Evolutionary conservation across 1,140 invertebrate species (phyloP), one percentile per base, ranked within the genome.

Genomic region (Drosophila auraria): DNA sequence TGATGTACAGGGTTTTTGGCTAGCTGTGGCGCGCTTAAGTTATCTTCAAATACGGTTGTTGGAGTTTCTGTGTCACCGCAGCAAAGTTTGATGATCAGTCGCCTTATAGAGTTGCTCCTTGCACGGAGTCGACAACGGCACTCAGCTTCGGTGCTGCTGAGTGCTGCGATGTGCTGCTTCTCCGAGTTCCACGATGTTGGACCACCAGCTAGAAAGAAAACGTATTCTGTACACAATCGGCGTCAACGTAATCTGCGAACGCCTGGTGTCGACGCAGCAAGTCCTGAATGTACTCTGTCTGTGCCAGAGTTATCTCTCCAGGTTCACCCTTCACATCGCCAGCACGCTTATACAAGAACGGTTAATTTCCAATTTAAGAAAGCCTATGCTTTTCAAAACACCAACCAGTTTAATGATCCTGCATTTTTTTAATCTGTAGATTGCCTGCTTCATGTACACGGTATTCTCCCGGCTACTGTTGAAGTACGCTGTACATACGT

Each of bases 201-300:
- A 12, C 40, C 47, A 23, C 54, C 56, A 47, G 63, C 27, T 12
- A 75, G 25, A 20, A 49, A 54, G 30, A 40, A 75, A 14, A 69
- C n/a, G 44, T 66, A 61, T 42, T 8, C 54, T 25, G 56, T 42
- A 12, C 17, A 42, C n/a, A 63, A 17, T 71, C 44, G 5, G 68
- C 59, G 14, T 63, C 44, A n/a, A 45, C 27, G n/a, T 53, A 69
- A n/a, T 3, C 17, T 20, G 44, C 3, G 3, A 45, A 45, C 8
- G 44, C n/a, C 17, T 36, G 20, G 3, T 47, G 49, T 53, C 50
- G 56, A 51, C 23, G 40, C 17, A 47, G 45, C 45, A 47, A 20
- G 11, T 27, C 36, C 56, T 44, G 50, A 25, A 51, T 40, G 20
- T 9, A 60, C 42, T 64, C 12, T 3, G 23, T 27, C 25, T 45